Base-by-base conservation (phyloP, 1,140 invertebrate genomes). In the Philotrypesis tridentata region DNA sequence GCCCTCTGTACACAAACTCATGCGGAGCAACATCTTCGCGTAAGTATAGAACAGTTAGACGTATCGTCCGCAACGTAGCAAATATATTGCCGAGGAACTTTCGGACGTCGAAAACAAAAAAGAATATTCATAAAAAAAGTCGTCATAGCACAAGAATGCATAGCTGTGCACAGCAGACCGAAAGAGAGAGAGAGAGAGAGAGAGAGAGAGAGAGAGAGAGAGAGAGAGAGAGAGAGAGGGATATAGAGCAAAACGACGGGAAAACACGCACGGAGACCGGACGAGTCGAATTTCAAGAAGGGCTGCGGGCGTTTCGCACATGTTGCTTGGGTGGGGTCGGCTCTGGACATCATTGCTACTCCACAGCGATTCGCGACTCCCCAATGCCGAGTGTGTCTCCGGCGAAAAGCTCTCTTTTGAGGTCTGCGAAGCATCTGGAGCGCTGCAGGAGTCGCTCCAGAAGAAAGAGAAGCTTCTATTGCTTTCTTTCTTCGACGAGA, bases 381-480 rank as follows among this genome's bases (percentile, higher is more conserved):
- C 25, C 48, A 55, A 17, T 43, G 60, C 33, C n/a, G n/a, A n/a
- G n/a, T n/a, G n/a, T n/a, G 27, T 65, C 25, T 40, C 31, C 14
- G 27, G 6, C 17, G 23, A 11, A 55, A 43, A 65, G 3, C 25
- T 65, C 61, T 72, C 70, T 31, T n/a, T n/a, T 21, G 12, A 29
- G 67, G 61, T 71, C 80, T 82, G 74, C 67, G n/a, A 65, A 72
- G 63, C 80, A 82, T 78, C 73, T 82, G 80, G 74, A 31, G 40
- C 27, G 21, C 33, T 55, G 9, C 29, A 33, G 43, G 29, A 31
- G 12, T 21, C 21, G 23, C 9, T 4, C 9, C 27, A 9, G 73
- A 76, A 63, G 31, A 73, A 73, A 65, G 14, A n/a, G 14, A 60
- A 67, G 6, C 2, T 70, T 37, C 21, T 70, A 37, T 70, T 29